Percentiles rank a stretch among this genome's conserved stretches.
Evolutionary conservation across 2,797 vertebrate species (phyloP).

Genomic region (Remorina albescens): DNA sequence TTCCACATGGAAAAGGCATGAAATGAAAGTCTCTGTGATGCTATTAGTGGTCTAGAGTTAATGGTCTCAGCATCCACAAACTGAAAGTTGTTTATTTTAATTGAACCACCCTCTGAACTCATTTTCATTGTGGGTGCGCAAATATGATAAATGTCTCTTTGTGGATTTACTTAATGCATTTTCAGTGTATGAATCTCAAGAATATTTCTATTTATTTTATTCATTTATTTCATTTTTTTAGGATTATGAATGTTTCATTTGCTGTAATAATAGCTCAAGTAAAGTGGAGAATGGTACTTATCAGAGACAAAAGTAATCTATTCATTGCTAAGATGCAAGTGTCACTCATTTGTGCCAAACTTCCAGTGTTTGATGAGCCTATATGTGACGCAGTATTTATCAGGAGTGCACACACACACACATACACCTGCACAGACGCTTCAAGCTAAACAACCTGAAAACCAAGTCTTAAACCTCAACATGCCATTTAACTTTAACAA

Average conservation of each 20-base stretch:
- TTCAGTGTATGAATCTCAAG: conserved; percentile 21
- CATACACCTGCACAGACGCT: neutral
- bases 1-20: conserved; percentile 69
- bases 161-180: conserved; percentile 42
- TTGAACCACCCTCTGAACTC: conserved; percentile 38
- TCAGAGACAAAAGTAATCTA: conserved; percentile 10
- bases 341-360: neutral
- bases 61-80: conserved; percentile 59
- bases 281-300: neutral
- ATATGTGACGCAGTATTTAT: neutral
- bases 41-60: conserved; percentile 57
- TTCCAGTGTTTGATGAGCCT: neutral
- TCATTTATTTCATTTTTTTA: too few relatives aligned
- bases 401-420: neutral
- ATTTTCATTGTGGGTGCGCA: conserved; percentile 45
- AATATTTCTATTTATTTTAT: conserved; percentile 12
- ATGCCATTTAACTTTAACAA: too few relatives aligned
- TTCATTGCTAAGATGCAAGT: neutral
- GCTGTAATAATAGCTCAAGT: conserved; percentile 6
- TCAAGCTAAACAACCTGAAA: too few relatives aligned
- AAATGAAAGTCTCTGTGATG: conserved; percentile 69
- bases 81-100: conserved; percentile 65
- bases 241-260: conserved; percentile 17
- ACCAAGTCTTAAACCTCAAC: too few relatives aligned
- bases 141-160: conserved; percentile 49